phyloP scores from a whole-genome alignment of 2,797 vertebrate genomes.

The Paedocypris micromegethes region DNA sequence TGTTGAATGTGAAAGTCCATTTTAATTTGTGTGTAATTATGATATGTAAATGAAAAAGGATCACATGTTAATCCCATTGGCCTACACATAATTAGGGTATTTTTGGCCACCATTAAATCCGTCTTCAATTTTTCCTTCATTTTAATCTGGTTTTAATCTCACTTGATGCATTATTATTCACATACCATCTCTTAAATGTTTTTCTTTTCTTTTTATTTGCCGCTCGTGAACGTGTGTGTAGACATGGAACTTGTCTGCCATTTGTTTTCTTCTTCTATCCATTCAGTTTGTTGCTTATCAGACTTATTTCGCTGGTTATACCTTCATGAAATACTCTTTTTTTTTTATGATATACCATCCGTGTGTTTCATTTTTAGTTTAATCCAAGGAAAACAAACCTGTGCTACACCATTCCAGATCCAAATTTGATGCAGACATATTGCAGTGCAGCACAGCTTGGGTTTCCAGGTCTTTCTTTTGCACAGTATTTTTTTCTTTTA shows the following conservation, averaged over 20 bases:
- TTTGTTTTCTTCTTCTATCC: constrained; percentile 12
- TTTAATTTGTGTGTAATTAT: constrained; percentile 19
- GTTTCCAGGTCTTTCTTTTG: neutral
- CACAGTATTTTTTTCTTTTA: constrained; percentile 13
- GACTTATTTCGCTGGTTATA: neutral
- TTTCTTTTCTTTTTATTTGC: constrained; percentile 1
- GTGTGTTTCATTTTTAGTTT: constrained; percentile 23
- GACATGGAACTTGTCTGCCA: constrained; percentile 13
- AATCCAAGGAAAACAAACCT: neutral
- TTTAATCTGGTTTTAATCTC: neutral
- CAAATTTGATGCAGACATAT: no score
- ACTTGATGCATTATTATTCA: neutral
- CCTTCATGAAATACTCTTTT: constrained; percentile 12
- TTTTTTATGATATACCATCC: neutral
- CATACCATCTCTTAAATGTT: constrained; percentile 9
- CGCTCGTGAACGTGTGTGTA: neutral
- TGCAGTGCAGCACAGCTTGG: no score
- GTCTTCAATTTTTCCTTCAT: constrained; percentile 11
- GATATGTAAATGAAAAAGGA: constrained; percentile 16
- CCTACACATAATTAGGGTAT: constrained; percentile 15
- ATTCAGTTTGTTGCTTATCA: constrained; percentile 13
- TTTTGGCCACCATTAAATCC: neutral
- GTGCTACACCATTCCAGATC: no score
- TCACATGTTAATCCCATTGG: constrained; percentile 1
- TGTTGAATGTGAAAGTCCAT: constrained; percentile 10